Base-by-base conservation (phyloP, 2,888 invertebrate species). In the Acleris emargana region DNA sequence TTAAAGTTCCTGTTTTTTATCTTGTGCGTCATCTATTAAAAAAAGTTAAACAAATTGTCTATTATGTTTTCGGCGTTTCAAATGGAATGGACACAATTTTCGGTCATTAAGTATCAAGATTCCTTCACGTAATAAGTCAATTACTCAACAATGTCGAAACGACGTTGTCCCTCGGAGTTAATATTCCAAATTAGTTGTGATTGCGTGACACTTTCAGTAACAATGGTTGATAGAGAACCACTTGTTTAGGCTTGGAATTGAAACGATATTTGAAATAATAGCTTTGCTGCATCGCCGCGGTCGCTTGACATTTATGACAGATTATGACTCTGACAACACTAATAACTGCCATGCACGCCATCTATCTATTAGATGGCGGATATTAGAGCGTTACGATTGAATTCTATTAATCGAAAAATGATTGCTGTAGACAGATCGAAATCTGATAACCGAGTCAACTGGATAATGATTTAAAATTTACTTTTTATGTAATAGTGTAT, bases 221-320 rank as follows among this genome's bases (percentile, higher is more conserved):
- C 84, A 84, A 85, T 81, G 73, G 78, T 73, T 79, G 77, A 83
- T 83, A 81, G 82, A 79, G 77, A 76, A 77, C 80, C 84, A 87
- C 87, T 87, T 85, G 81, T 82, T 82, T 83, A 80, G 76, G 76
- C 77, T 78, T 76, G 70, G 78, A 83, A 86, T 84, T 83, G 83
- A 84, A 87, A 84, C 84, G 80, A 84, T 86, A 79, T 79, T 83
- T 76, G 76, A 82, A 85, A 87, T 87, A 86, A 89, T 86, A 82
- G 82, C 76, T 73, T 73, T 74, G 74, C 79, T 80, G 80, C 81
- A 81, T 84, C 84, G 81, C 79, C 75, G 78, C 79, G 77, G 77
- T 77, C 73, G 77, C 79, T 82, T 89, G 88, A 89, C 89, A 89
- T 89, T 89, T 91, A 89, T 89, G 86, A 89, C 88, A 88, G 88